A percentile compares a stretch with the other conserved stretches of the same genome.
Conservation (phyloP, 2,888 invertebrate species). For the Phytoseiulus persimilis region DNA sequence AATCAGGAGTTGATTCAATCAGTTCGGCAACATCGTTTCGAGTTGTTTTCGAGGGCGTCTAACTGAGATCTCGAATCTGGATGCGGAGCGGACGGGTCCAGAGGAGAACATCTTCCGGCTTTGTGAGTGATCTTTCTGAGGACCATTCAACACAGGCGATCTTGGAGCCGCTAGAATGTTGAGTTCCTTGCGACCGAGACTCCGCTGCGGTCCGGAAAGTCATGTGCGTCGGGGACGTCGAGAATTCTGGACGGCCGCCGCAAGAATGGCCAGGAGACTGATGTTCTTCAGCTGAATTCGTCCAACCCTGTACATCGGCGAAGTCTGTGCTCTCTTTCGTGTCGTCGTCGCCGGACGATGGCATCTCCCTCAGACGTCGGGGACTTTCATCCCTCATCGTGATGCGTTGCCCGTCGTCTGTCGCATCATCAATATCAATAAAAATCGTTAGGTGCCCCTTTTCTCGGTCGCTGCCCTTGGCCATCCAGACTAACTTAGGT, state of each 20-base stretch:
- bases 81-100: too few species aligned
- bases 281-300: background rate
- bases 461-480: background rate
- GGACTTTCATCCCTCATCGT: background rate
- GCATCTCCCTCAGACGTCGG: background rate
- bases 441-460: slow-evolving; percentile 33
- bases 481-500: slow-evolving; percentile 28
- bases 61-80: too few species aligned
- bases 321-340: background rate
- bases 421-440: slow-evolving; percentile 37
- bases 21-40: too few species aligned
- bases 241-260: background rate
- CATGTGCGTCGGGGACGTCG: too few species aligned
- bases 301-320: background rate
- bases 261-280: background rate
- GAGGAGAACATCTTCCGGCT: too few species aligned
- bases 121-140: background rate
- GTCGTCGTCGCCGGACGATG: background rate
- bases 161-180: too few species aligned
- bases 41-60: too few species aligned
- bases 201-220: too few species aligned
- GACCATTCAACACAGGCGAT: background rate
- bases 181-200: too few species aligned
- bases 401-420: background rate
- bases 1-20: too few species aligned